Percentiles rank a stretch among this genome's conserved stretches.
Evolutionary conservation across 1,140 invertebrate species (phyloP).

Genomic region (Phymastichus coffea): DNA sequence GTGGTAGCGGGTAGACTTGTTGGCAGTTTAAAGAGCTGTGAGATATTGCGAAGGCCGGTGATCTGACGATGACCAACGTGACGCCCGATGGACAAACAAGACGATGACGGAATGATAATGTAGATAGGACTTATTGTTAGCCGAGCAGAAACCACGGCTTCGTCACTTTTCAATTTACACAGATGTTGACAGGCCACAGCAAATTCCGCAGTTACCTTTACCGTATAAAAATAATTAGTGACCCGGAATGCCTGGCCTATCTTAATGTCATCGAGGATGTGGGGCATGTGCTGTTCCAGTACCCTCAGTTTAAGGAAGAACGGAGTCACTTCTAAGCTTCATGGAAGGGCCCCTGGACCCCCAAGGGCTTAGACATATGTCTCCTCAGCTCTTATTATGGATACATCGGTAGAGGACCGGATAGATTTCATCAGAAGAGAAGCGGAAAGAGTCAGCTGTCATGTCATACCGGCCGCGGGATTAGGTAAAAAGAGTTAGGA

Average conservation of each 20-base stretch:
- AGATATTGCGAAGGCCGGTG: not conserved
- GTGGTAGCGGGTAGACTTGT: too few species aligned
- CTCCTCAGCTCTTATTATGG: not conserved
- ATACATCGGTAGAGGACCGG: not conserved
- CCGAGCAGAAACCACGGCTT: conserved; percentile 25
- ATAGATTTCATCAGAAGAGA: not conserved
- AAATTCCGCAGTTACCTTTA: conserved; percentile 39
- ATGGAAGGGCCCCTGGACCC: not conserved
- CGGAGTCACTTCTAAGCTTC: not conserved
- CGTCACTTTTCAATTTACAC: conserved; percentile 34
- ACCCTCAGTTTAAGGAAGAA: conserved; percentile 28
- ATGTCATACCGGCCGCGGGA: too few species aligned
- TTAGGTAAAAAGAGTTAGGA: too few species aligned
- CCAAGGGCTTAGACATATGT: conserved; percentile 19
- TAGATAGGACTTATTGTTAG: conserved; percentile 25
- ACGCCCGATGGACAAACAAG: not conserved
- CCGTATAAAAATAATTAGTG: conserved; percentile 31
- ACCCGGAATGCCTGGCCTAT: conserved; percentile 23
- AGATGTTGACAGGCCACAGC: conserved; percentile 42
- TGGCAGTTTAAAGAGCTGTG: conserved; percentile 24
- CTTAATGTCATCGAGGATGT: conserved; percentile 32
- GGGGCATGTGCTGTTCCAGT: conserved; percentile 37
- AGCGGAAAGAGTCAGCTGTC: not conserved
- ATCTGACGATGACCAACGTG: not conserved
- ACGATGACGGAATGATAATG: conserved; percentile 12